These are phyloP conservation scores for Percopsis omiscomaycus DNA, from an alignment of 2,797 vertebrate species.

Conservation along the genomic window DNA sequence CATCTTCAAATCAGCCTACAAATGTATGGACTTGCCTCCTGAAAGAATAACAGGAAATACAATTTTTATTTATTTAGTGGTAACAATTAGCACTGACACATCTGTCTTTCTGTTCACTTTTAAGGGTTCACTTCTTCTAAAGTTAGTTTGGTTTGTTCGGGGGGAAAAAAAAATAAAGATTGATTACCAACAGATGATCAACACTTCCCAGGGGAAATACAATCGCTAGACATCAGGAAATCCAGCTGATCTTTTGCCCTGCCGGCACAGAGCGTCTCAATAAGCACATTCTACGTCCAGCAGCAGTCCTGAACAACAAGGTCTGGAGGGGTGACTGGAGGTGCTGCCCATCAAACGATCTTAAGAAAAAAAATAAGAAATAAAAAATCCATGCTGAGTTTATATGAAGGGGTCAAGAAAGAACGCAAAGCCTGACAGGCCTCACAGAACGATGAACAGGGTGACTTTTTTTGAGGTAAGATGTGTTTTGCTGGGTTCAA, in stretches of 20 bases:
- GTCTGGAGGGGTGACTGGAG: too few species aligned
- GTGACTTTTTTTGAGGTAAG: constrained; percentile 58
- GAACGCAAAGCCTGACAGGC: constrained; percentile 19
- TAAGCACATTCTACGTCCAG: constrained; percentile 5
- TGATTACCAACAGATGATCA: constrained; percentile 29
- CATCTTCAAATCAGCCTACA: not conserved
- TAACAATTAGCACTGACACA: not conserved
- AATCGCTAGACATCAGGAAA: constrained; percentile 39
- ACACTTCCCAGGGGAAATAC: constrained; percentile 26
- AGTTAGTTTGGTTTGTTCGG: constrained; percentile 13
- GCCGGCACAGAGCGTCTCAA: constrained; percentile 32
- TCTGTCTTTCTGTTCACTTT: constrained; percentile 1
- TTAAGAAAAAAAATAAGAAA: not conserved
- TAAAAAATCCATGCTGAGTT: not conserved
- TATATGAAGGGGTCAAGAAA: constrained; percentile 4
- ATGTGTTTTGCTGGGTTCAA: not conserved
- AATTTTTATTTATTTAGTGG: not conserved
- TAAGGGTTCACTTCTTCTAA: too few species aligned
- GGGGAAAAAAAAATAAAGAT: constrained; percentile 26
- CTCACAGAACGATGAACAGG: constrained; percentile 35
- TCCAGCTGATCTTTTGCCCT: constrained; percentile 42
- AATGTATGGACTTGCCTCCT: not conserved
- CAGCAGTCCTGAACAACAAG: not conserved
- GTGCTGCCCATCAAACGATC: not conserved
- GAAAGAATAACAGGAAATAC: not conserved